These are phyloP conservation scores for Cyanistes caeruleus DNA, from an alignment of 2,113 vertebrate genomes.

Conservation along the genomic window DNA sequence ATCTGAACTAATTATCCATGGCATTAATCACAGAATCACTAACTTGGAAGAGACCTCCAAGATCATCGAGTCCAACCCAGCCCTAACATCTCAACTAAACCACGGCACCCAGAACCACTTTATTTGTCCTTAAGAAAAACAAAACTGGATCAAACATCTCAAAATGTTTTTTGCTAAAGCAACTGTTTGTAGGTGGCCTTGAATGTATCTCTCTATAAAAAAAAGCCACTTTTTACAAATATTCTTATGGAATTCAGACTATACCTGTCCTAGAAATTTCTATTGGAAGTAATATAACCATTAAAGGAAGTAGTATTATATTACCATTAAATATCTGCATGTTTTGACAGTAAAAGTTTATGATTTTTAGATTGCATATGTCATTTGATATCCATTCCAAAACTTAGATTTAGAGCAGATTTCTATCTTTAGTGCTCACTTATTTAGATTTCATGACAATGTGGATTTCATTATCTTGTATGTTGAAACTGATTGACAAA, in stretches of 20 bases:
- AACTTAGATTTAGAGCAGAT: slow-evolving; percentile 33
- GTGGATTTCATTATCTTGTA: slow-evolving; percentile 49
- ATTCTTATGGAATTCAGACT: neutral
- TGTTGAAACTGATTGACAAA: slow-evolving; percentile 31
- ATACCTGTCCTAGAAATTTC: neutral
- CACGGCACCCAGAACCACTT: neutral
- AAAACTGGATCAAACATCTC: neutral
- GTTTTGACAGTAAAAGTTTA: slow-evolving; percentile 5
- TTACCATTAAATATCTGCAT: neutral
- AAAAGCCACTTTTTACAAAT: neutral
- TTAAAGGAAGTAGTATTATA: neutral
- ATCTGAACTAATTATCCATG: neutral
- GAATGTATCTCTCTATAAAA: neutral
- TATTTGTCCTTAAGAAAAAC: neutral
- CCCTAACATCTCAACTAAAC: too few relatives aligned
- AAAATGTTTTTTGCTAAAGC: neutral
- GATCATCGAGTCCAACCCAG: too few relatives aligned
- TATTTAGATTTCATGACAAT: slow-evolving; percentile 51
- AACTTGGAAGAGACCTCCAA: too few relatives aligned
- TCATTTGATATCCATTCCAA: slow-evolving; percentile 32
- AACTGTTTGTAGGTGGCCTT: neutral
- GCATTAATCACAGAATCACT: too few relatives aligned
- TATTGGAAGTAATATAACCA: neutral
- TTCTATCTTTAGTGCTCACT: slow-evolving; percentile 28
- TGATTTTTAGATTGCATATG: neutral